Evolutionary conservation across 2,797 vertebrate species (phyloP).

Genomic region (Parambassis ranga): DNA sequence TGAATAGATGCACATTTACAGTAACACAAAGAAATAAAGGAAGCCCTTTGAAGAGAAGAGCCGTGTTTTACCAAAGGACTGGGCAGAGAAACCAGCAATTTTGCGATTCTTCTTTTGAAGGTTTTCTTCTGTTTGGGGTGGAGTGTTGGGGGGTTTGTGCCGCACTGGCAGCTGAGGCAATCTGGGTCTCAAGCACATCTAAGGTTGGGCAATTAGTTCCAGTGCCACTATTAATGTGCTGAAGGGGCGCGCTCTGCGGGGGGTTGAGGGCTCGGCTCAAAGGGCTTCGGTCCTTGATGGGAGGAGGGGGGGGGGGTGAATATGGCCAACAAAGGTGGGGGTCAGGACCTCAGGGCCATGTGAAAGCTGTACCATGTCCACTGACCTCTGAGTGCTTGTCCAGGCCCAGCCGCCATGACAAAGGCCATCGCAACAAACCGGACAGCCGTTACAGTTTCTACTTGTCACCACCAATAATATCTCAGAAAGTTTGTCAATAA

Average conservation of each 20-base stretch:
- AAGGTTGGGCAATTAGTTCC: slow-evolving; percentile 82
- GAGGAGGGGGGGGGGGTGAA: slow-evolving; percentile 44
- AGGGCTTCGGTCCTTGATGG: slow-evolving; percentile 66
- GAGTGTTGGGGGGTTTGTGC: slow-evolving; percentile 67
- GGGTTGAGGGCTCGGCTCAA: slow-evolving; percentile 75
- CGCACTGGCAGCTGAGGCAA: slow-evolving; percentile 69
- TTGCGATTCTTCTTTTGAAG: slow-evolving; percentile 67
- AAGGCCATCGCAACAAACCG: neutral
- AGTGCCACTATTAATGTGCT: slow-evolving; percentile 81
- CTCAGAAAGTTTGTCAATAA: neutral
- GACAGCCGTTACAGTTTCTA: slow-evolving; percentile 14
- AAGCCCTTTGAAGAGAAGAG: slow-evolving; percentile 45
- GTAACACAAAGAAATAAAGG: slow-evolving; percentile 61
- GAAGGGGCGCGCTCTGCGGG: slow-evolving; percentile 76
- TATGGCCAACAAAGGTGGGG: slow-evolving; percentile 71
- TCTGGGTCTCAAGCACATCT: slow-evolving; percentile 78
- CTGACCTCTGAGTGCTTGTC: slow-evolving; percentile 58
- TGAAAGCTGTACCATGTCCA: slow-evolving; percentile 76
- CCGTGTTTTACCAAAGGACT: slow-evolving; percentile 41
- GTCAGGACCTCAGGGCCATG: slow-evolving; percentile 81
- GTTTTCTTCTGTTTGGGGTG: slow-evolving; percentile 63
- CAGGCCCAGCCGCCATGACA: slow-evolving; percentile 18
- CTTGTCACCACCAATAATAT: neutral
- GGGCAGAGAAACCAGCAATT: slow-evolving; percentile 62
- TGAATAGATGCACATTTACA: slow-evolving; percentile 65